Conservation (phyloP, 2,113 vertebrate genomes). For the Rhea pennata region DNA sequence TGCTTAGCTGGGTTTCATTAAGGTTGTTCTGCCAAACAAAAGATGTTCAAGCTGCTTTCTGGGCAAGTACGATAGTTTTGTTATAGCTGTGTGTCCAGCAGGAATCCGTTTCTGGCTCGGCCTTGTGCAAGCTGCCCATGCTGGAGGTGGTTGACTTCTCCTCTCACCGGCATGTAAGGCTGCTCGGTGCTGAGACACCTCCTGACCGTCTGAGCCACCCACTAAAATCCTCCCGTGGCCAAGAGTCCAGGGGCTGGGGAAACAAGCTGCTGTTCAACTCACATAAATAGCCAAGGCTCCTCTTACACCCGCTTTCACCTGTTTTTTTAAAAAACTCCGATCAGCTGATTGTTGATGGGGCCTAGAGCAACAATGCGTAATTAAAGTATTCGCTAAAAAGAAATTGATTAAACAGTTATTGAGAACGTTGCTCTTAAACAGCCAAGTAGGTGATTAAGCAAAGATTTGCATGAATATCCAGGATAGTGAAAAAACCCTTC, state of each 20-base stretch:
- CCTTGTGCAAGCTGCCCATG: background rate
- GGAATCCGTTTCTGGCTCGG: background rate
- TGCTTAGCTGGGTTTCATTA: background rate
- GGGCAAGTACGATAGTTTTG: background rate
- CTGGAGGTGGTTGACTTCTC: background rate
- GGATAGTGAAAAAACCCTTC: background rate
- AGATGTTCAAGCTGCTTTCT: background rate
- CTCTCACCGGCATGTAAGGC: rapidly evolving
- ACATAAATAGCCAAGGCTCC: background rate
- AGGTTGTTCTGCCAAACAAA: background rate
- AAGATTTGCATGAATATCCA: background rate
- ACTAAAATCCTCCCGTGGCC: background rate
- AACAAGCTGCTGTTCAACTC: background rate
- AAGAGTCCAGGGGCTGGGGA: background rate
- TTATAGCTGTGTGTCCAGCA: background rate
- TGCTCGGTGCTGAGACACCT: background rate
- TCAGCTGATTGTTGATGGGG: background rate
- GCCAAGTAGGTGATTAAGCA: background rate
- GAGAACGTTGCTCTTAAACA: slow-evolving; percentile 23
- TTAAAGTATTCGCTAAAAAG: background rate
- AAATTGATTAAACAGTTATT: background rate
- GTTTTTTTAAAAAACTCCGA: background rate
- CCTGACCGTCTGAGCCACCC: rapidly evolving
- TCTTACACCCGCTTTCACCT: background rate
- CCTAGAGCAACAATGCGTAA: background rate